Percentiles rank a stretch among this genome's conserved stretches.
phyloP scores from a whole-genome alignment of 1,140 invertebrate species.

The Diachasma alloeum region DNA sequence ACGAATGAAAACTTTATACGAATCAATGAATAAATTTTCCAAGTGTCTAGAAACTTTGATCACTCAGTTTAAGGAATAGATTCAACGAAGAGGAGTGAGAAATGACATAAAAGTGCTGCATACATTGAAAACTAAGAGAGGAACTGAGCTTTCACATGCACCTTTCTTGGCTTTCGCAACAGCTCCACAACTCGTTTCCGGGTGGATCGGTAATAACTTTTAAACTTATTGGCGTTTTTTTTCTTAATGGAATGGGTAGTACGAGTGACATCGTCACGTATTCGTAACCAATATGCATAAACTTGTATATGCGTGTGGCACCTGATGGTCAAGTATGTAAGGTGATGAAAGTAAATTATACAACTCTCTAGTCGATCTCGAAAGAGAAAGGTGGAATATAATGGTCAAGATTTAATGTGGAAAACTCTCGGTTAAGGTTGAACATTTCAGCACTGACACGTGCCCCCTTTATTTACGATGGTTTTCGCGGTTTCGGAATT shows the following conservation, averaged over 20 bases:
- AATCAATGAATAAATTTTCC: neutral
- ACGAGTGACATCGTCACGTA: constrained; percentile 9
- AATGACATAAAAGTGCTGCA: neutral
- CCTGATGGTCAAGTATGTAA: constrained; percentile 26
- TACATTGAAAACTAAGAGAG: neutral
- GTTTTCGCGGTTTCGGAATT: neutral
- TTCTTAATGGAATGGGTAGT: neutral
- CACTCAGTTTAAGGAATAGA: neutral
- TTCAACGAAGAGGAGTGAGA: too few relatives aligned
- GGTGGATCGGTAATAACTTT: neutral
- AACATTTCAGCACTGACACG: neutral
- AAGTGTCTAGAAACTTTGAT: neutral
- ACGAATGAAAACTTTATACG: neutral
- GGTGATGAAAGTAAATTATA: constrained; percentile 39
- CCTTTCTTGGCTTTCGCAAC: constrained; percentile 14
- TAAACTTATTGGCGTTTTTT: neutral
- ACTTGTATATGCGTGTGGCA: constrained; percentile 13
- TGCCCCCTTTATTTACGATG: neutral
- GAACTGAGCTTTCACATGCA: neutral
- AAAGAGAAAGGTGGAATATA: constrained; percentile 38
- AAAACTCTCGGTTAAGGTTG: constrained; percentile 25
- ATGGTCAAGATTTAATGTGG: constrained; percentile 31
- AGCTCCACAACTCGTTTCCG: neutral
- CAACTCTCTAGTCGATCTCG: constrained; percentile 36
- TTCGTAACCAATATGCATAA: neutral